Evolutionary conservation across 1,140 invertebrate species (phyloP), one percentile per base, ranked within the genome.

Genomic region (Nixonia krombeini): DNA sequence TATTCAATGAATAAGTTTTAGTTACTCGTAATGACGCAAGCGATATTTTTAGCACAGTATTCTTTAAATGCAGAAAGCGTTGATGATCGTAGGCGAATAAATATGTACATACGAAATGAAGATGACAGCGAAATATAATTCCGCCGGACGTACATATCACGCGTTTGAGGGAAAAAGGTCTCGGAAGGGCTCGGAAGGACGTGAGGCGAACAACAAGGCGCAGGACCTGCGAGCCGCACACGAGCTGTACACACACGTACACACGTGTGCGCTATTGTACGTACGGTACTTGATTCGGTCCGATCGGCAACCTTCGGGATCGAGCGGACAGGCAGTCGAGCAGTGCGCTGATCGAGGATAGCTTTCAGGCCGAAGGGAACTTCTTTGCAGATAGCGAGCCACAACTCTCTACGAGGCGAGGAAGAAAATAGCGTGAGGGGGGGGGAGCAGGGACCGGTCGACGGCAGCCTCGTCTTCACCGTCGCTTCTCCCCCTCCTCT

Each of bases 401-500:
- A 62, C 62, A 70, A 66, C 57, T 70, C 68, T 61, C 61, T 16
- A 44, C 56, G 56, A 31, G 50, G 50, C 53, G 53, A 49, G 53
- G 45, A 28, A 69, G 66, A 69, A 63, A 63, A 57, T 55, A 63
- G 47, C 49, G 66, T 52, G 42, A 63, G 33, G 28, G 23, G n/a
- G 47, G 40, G 47, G 40, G 26, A 38, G 38, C 35, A 38, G 13
- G 56, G 68, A 70, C 62, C 62, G 68, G 68, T 70, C 23, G 31
- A 10, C 21, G 6, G 21, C 21, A 21, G 21, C 21, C 3, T 29
- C 7, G 7, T 33, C 31, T 13, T 9, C 31, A 10, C 13, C 63
- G 63, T 59, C 63, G 63, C 63, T 67, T 66, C 63, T 66, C 59
- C 55, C 44, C 23, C n/a, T n/a, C n/a, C n/a, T n/a, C n/a, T n/a